Evolutionary conservation across 2,113 vertebrate species (phyloP).

Genomic region (Formicarius rufipectus): DNA sequence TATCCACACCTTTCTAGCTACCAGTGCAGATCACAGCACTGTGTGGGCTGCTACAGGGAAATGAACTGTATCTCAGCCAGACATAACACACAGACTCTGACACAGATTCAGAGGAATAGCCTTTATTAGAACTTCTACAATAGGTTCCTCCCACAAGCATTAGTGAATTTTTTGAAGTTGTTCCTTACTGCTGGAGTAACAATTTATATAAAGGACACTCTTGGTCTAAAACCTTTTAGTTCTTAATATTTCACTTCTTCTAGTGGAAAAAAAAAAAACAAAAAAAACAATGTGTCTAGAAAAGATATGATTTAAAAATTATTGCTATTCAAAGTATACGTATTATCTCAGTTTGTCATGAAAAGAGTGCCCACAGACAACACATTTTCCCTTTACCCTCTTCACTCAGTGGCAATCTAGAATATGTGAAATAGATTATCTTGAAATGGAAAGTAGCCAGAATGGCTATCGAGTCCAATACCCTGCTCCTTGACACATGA

Average conservation of each 20-base stretch:
- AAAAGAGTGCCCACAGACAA: not conserved
- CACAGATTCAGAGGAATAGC: not conserved
- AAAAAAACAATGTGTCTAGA: not conserved
- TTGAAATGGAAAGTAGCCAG: not conserved
- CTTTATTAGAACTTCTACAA: not conserved
- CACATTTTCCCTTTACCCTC: not conserved
- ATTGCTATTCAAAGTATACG: not conserved
- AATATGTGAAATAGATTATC: not conserved
- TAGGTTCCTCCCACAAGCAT: not conserved
- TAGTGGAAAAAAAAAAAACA: not conserved
- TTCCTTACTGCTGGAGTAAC: not conserved
- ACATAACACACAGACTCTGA: not conserved
- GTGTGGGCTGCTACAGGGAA: not conserved
- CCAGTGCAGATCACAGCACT: not conserved
- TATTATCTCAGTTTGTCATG: not conserved
- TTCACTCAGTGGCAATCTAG: not conserved
- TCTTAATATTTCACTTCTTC: not conserved
- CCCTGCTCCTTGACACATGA: not conserved
- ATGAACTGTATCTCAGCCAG: not conserved
- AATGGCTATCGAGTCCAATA: not conserved
- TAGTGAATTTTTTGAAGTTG: not conserved
- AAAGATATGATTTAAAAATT: not conserved
- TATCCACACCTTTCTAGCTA: not conserved
- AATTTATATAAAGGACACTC: not conserved
- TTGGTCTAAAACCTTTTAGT: not conserved